Evolutionary conservation across 2,888 invertebrate species (phyloP), one percentile per base, ranked within the genome.

Genomic region (Chesias legatella): DNA sequence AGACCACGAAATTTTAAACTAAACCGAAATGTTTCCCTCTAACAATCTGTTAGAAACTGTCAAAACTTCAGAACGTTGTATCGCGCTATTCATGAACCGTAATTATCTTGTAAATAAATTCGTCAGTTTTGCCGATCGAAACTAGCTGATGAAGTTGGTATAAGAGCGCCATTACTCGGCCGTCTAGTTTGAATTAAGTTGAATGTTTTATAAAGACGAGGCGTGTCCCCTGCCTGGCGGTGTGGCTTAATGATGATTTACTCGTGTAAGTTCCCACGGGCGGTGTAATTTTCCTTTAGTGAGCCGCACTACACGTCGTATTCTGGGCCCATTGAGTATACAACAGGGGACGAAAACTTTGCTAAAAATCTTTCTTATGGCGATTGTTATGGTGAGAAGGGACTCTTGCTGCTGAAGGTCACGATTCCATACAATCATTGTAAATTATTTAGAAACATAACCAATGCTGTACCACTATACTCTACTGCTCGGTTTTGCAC

Each of bases 141-240:
- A 27, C 17, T 17, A 33, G 7, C 24, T 30, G 40, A 29, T 33
- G 30, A 34, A 34, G 25, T 34, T 30, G n/a, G 25, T 41, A 42
- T 48, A 47, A 48, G 28, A 47, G 41, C 33, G 58, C 66, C 69
- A 70, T 79, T 78, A 76, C 64, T 77, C 67, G 67, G 59, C 59
- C 64, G 72, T 67, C 76, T 79, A 67, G 76, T 81, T 75, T 74
- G 79, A 80, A 78, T 79, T 73, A 76, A 69, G 71, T 69, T 84
- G 83, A 84, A 84, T 84, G 74, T 84, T 84, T 84, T 84, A 83
- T 84, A 81, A 79, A 79, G 78, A 79, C 74, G 63, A 72, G 73
- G 67, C 72, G 66, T 75, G 80, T 79, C 80, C 69, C 73, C 60
- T 60, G 56, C 44, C 48, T 38, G 43, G 53, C 57, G 57, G 56